Evolutionary conservation across 2,113 vertebrate species (phyloP), one percentile per base, ranked within the genome.

Genomic region (Rissa tridactyla): DNA sequence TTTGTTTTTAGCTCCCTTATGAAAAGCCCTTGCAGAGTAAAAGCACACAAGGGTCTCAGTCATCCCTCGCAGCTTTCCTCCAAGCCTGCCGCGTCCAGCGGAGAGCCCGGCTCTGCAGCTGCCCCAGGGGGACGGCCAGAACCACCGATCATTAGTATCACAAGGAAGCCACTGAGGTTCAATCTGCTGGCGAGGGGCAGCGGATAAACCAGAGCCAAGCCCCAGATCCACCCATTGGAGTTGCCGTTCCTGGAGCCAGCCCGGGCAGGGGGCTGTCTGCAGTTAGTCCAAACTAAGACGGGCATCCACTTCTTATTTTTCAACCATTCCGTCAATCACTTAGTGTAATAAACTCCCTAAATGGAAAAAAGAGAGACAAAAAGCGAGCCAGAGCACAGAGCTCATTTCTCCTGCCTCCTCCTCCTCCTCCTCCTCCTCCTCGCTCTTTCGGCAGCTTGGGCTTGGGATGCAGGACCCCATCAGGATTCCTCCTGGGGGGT

Each of bases 1-100:
- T 97, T 97, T 97, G 95, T 96, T 97, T 97, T 96, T 89, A 94
- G 93, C 94, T 96, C 79, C 77, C 82, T 92, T 82, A 78, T 94
- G 96, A 95, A 95, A 96, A 97, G 93, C 94, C 84, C 78, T 95
- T 9, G 75, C 66, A 5, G 62, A 95, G 68, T 49, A 20, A 92
- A 82, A 92, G 91, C 87, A 62, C 94, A 95, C 94, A 82, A 94
- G 95, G 94, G 92, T 79, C 92, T 94, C 93, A 77, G 94, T 29
- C 84, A 78, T 75, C 83, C 95, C 78, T 85, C 1, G 1, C 73
- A 46, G 78, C 27, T 86, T 69, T 49, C 32, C 85, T 77, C 30
- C 6, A 0, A 61, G 73, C 57, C 62, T 36, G n/a, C 88, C 30
- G 79, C 0, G 18, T 65, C 57, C 95, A 44, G 89, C 4, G 1